Evolutionary conservation across 2,888 invertebrate genomes (phyloP), one percentile per base, ranked within the genome.

Genomic region (Bombylius major): DNA sequence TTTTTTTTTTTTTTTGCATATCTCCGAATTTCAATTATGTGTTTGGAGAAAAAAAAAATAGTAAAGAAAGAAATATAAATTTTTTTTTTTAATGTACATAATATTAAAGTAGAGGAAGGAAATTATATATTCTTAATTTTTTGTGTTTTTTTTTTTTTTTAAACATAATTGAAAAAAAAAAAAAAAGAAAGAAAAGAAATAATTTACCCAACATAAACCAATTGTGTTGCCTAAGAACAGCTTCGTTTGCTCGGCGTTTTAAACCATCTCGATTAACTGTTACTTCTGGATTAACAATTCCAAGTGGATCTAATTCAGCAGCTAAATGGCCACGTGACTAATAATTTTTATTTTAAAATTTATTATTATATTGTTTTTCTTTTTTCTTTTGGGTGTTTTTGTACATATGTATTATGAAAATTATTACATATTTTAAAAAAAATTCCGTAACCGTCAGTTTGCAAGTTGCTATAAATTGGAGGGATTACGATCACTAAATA

Each of bases 241-340:
- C 70, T 69, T 75, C 75, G 62, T 74, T 75, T 62, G 75, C 75
- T 61, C 75, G 73, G 64, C 73, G 72, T 64, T 67, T 68, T 61
- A 69, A 67, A 62, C 75, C 75, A 69, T 72, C 75, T 66, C 69
- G 67, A 68, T 69, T 67, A 66, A 69, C 65, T 60, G 67, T 69
- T 62, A 69, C 67, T 66, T 70, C 71, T 65, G 66, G 66, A 57
- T 69, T 67, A 64, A 75, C 70, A 64, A 93, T 82, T 62, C 81
- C 81, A 61, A 93, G 76, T 5, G 93, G 93, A 74, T 93, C 93
- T 62, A 86, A 78, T 69, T 86, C 84, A 49, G 91, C 87, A 64
- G 87, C 80, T 66, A 89, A 81, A 73, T 92, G 92, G 57, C 90
- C 92, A 62, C 90, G 83, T 62, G 83, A 78, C 89, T 93, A 51